These are phyloP conservation scores for Pseudoips prasinana DNA, from an alignment of 2,888 invertebrate genomes.

Conservation along the genomic window DNA sequence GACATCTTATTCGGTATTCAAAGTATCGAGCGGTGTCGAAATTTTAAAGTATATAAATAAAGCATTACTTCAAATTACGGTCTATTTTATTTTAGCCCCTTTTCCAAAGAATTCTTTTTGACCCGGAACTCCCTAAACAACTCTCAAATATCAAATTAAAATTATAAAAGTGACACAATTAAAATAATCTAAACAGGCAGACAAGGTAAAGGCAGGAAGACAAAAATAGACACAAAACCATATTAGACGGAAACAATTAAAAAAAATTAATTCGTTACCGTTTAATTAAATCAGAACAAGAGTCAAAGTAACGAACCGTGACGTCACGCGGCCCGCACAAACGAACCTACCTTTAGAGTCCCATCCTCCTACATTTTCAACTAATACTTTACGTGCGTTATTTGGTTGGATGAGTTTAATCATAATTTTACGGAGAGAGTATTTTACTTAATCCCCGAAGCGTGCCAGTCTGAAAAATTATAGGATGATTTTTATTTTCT, in stretches of 20 bases:
- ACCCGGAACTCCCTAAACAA: too few species aligned
- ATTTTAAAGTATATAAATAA: too few species aligned
- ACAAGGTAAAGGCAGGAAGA: conserved; percentile 15
- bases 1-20: too few species aligned
- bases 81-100: too few species aligned
- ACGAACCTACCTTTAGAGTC: conserved; percentile 28
- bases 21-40: too few species aligned
- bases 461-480: background rate
- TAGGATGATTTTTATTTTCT: too few species aligned
- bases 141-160: too few species aligned
- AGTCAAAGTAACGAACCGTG: conserved; percentile 59
- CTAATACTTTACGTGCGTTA: conserved; percentile 11
- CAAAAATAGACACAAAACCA: conserved; percentile 17
- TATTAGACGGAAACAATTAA: conserved; percentile 70
- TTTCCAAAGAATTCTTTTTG: too few species aligned
- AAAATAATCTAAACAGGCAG: conserved; percentile 2
- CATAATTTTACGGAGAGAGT: background rate
- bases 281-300: conserved; percentile 68
- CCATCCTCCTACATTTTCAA: conserved; percentile 9
- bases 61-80: too few species aligned
- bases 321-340: conserved; percentile 48
- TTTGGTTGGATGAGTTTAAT: conserved; percentile 6
- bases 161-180: conserved; percentile 3
- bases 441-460: background rate
- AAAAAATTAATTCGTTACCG: conserved; percentile 50